Evolutionary conservation across 2,797 vertebrate genomes (phyloP).

Genomic region (Gymnothorax reevesii): DNA sequence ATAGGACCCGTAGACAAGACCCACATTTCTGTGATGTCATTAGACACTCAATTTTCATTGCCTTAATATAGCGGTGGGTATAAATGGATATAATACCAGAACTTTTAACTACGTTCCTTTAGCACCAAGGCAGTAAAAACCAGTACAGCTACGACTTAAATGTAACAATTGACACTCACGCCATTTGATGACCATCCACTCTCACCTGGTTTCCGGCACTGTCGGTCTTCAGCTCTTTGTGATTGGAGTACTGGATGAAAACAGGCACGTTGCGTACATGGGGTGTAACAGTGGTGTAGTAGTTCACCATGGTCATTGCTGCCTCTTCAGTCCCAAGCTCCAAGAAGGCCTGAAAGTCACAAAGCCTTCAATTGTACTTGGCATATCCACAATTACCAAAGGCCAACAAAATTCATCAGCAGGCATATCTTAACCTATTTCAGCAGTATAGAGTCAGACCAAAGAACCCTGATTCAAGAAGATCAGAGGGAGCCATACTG

Average conservation of each 20-base stretch:
- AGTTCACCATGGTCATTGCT: conserved; percentile 95
- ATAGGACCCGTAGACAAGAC: no score
- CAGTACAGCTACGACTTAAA: no score
- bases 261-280: conserved; percentile 92
- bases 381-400: background rate
- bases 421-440: background rate
- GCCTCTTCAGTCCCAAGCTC: conserved; percentile 96
- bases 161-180: no score
- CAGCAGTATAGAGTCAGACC: background rate
- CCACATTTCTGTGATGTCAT: no score
- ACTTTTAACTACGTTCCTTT: no score
- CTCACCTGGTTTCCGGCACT: conserved; percentile 88
- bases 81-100: no score
- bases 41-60: no score
- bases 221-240: conserved; percentile 97
- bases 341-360: conserved; percentile 83
- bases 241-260: conserved; percentile 97
- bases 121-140: no score
- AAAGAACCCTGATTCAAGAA: background rate
- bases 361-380: background rate
- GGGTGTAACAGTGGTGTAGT: conserved; percentile 90
- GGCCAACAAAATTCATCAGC: conserved; percentile 1
- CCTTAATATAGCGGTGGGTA: no score
- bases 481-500: background rate
- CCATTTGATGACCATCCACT: background rate